Evolutionary conservation across 2,888 invertebrate genomes (phyloP).

Genomic region (Netelia melanura): DNA sequence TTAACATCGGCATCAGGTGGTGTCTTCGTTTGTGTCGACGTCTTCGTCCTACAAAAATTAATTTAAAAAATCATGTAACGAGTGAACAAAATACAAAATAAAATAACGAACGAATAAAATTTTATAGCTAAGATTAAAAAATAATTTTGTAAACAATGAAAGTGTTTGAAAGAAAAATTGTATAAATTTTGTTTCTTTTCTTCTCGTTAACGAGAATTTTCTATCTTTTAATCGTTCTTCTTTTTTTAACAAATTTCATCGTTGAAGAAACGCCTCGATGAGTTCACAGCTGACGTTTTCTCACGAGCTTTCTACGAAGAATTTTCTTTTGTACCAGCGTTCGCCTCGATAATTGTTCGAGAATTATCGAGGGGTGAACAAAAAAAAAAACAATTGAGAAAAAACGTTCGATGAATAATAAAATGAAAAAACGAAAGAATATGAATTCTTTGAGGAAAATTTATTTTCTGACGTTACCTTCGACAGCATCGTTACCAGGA

Average conservation of each 20-base stretch:
- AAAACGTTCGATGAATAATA: neutral
- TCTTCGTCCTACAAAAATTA: slow-evolving; percentile 77
- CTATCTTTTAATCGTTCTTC: too few species aligned
- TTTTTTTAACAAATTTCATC: too few species aligned
- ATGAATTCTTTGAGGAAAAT: neutral
- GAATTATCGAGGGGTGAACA: too few species aligned
- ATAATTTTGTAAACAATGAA: neutral
- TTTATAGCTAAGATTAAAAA: neutral
- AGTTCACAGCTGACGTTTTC: too few species aligned
- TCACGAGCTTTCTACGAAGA: too few species aligned
- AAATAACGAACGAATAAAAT: neutral
- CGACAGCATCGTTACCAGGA: slow-evolving; percentile 75
- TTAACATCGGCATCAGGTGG: slow-evolving; percentile 91
- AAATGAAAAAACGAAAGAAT: too few species aligned
- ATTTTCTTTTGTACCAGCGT: too few species aligned
- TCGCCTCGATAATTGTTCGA: too few species aligned
- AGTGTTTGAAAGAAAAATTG: too few species aligned
- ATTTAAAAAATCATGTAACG: neutral
- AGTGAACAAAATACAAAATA: slow-evolving; percentile 19
- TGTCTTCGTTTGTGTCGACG: slow-evolving; percentile 87
- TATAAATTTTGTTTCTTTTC: too few species aligned
- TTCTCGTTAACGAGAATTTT: too few species aligned
- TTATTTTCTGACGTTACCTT: slow-evolving; percentile 80
- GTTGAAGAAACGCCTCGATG: too few species aligned
- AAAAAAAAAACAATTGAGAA: neutral